Percentiles rank a stretch among this genome's conserved stretches.
Conservation (phyloP, 2,888 invertebrate species). For the Erannis defoliaria region DNA sequence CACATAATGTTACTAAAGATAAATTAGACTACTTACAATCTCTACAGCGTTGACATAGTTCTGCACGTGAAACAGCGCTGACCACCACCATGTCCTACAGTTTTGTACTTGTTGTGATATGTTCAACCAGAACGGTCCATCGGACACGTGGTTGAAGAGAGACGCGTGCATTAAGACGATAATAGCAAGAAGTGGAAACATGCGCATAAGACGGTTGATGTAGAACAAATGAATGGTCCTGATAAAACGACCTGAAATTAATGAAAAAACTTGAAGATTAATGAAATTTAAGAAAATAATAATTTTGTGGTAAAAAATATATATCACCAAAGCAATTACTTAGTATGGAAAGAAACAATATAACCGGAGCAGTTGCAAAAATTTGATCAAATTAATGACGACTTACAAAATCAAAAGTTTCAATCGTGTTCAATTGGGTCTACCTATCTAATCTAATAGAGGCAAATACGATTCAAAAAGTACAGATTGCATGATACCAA, state of each 20-base stretch:
- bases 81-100: constrained; percentile 82
- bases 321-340: too few relatives aligned
- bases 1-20: neutral
- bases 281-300: neutral
- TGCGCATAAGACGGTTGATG: constrained; percentile 61
- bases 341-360: too few relatives aligned
- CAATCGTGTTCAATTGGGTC: neutral
- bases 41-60: constrained; percentile 71
- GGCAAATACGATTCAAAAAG: constrained; percentile 1
- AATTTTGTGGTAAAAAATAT: neutral
- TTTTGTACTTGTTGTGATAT: constrained; percentile 61
- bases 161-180: constrained; percentile 62
- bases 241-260: constrained; percentile 60
- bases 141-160: constrained; percentile 58
- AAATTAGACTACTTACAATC: constrained; percentile 51
- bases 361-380: too few relatives aligned
- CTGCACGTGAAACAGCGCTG: constrained; percentile 77
- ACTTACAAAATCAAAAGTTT: too few relatives aligned
- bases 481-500: neutral
- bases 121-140: constrained; percentile 74
- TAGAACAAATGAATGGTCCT: constrained; percentile 60
- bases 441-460: constrained; percentile 1
- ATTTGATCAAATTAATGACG: too few relatives aligned
- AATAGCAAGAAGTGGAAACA: constrained; percentile 65
- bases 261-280: too few relatives aligned